Evolutionary conservation across 1,140 invertebrate genomes (phyloP), one percentile per base, ranked within the genome.

Genomic region (Chionoecetes opilio): DNA sequence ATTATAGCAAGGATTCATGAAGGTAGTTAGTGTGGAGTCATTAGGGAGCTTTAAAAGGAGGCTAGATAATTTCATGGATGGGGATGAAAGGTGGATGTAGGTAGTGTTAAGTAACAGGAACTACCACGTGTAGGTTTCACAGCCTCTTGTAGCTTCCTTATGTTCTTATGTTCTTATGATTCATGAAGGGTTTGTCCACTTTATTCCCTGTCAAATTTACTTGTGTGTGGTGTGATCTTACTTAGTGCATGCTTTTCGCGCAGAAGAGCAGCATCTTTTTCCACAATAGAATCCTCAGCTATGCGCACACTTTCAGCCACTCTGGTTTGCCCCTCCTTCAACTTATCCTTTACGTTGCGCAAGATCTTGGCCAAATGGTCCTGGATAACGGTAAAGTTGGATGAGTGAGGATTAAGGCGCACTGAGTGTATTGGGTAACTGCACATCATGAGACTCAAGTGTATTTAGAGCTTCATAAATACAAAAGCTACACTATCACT

Each of bases 201-300:
- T 75, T 75, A 26, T n/a, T 8, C n/a, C n/a, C 63, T n/a, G 1
- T 75, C 6, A 75, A 2, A 75, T 75, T n/a, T 21, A 75, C 63
- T n/a, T n/a, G 32, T 34, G 37, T 31, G 11, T 87, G 21, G 38
- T 0, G 14, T 38, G 11, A 86, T 41, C 93, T 93, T 82, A 93
- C 93, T 89, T 31, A 91, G 11, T 0, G 82, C 82, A 91, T 94
- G 93, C 21, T 94, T 94, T 29, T 94, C 93, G 26, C 93, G 37
- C 21, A 94, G 88, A 46, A 94, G 93, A 29, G 93, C 93, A 63
- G 93, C 93, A 91, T 94, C 93, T 34, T 94, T 94, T 86, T 94
- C 93, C 37, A 91, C 82, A 31, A 94, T 82, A 53, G 93, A 37
- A 85, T 94, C 93, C 31, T 94, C 93, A 14, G 93, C 93, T 35